Evolutionary conservation across 2,888 invertebrate genomes (phyloP), one percentile per base, ranked within the genome.

Genomic region (Achlya flavicornis): DNA sequence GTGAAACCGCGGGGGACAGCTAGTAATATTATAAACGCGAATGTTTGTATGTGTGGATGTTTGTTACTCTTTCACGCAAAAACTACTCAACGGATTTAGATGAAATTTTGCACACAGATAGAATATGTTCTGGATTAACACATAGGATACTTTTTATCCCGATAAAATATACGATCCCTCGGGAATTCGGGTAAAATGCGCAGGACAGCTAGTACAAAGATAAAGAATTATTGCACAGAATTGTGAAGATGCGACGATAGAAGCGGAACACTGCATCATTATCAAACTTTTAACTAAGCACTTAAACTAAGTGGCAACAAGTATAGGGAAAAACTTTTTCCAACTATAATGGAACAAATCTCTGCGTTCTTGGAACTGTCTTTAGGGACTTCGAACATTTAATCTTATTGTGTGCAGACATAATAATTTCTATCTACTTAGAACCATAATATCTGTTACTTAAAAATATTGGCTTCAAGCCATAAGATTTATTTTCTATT

Each of bases 221-320:
- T 53, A 53, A 53, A 53, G 10, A 3, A 19, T 19, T 16, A 10
- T 8, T 10, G 3, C 2, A 10, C 19, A 53, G 53, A 6, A 53
- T 53, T 53, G 16, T 53, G 7, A 53, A n/a, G 53, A 53, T 19
- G 62, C 62, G 57, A 59, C 63, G 61, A 61, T 62, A 32, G 35
- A 58, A 43, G 26, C 57, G 41, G 33, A 48, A 14, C 46, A 64
- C 57, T 26, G 46, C 41, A 63, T 72, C 65, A 65, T 75, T 74
- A 64, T 58, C 57, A 16, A 74, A 74, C 61, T 75, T 74, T 63
- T 70, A 74, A 74, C 66, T 62, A 75, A 67, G 67, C 62, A 63
- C 66, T 74, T 66, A 48, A 19, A 64, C 61, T 62, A 63, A 66
- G 69, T 59, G 58, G 58, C 58, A 59, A 59, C 58, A 59, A 59